A percentile compares a stretch with the other conserved stretches of the same genome.
phyloP scores from a whole-genome alignment of 2,888 invertebrate genomes.

The Leptinotarsa juncta region DNA sequence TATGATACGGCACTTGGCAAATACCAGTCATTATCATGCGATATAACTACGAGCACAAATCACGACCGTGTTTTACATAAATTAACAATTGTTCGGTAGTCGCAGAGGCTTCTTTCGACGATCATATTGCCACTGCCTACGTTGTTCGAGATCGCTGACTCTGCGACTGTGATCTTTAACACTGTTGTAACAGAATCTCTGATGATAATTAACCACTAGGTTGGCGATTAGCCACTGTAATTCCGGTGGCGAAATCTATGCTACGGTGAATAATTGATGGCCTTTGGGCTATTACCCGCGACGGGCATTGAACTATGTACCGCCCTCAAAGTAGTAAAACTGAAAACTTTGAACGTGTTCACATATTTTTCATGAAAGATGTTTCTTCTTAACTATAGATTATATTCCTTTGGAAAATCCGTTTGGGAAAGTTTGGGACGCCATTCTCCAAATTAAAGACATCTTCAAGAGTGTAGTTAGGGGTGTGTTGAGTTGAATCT shows the following conservation, averaged over 20 bases:
- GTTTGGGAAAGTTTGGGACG: too few species aligned
- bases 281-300: too few species aligned
- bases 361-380: too few species aligned
- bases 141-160: slow-evolving; percentile 1
- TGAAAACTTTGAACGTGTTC: too few species aligned
- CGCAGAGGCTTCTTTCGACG: slow-evolving; percentile 27
- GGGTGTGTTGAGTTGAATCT: too few species aligned
- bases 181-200: not conserved
- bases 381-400: too few species aligned
- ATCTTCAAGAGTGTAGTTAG: too few species aligned
- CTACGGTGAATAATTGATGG: too few species aligned
- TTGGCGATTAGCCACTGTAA: not conserved
- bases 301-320: too few species aligned
- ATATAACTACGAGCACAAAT: slow-evolving; percentile 52
- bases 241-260: not conserved
- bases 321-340: too few species aligned
- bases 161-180: not conserved
- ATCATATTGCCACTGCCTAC: slow-evolving; percentile 18
- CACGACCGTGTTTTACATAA: slow-evolving; percentile 50
- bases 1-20: slow-evolving; percentile 56
- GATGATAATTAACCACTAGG: not conserved
- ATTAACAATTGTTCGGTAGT: slow-evolving; percentile 44
- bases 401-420: too few species aligned
- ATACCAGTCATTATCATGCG: slow-evolving; percentile 56
- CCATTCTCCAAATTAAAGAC: too few species aligned